Conservation (phyloP, 2,888 invertebrate species). For the Noctua pronuba region DNA sequence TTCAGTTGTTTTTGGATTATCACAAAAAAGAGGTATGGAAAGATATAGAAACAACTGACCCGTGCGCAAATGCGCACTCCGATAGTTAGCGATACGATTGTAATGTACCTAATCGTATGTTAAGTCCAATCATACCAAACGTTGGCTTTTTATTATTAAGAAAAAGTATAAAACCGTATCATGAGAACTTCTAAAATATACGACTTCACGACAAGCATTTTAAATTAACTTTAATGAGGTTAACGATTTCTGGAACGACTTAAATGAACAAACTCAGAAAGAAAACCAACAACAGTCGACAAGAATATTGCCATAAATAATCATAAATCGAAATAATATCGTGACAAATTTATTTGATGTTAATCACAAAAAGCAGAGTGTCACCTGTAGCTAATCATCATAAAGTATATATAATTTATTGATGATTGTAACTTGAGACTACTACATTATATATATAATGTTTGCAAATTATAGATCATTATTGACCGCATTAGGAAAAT, state of each 20-base stretch:
- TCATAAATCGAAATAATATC: slow-evolving; percentile 54
- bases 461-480: slow-evolving; percentile 36
- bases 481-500: slow-evolving; percentile 26
- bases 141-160: neutral
- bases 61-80: neutral
- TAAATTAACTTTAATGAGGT: slow-evolving; percentile 33
- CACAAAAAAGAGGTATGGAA: slow-evolving; percentile 25
- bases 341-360: slow-evolving; percentile 55
- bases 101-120: neutral
- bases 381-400: slow-evolving; percentile 59
- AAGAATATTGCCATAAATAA: slow-evolving; percentile 48
- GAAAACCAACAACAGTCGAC: slow-evolving; percentile 42
- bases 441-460: slow-evolving; percentile 38
- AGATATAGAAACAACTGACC: neutral
- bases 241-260: slow-evolving; percentile 8
- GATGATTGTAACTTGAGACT: slow-evolving; percentile 53
- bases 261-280: slow-evolving; percentile 27
- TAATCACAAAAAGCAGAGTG: slow-evolving; percentile 48
- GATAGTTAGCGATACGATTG: neutral
- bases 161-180: slow-evolving; percentile 4
- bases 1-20: neutral
- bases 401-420: slow-evolving; percentile 64
- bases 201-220: slow-evolving; percentile 9
- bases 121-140: neutral
- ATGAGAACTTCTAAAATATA: slow-evolving; percentile 3